Conservation (phyloP, 1,140 invertebrate species). For the Diorhabda carinulata region DNA sequence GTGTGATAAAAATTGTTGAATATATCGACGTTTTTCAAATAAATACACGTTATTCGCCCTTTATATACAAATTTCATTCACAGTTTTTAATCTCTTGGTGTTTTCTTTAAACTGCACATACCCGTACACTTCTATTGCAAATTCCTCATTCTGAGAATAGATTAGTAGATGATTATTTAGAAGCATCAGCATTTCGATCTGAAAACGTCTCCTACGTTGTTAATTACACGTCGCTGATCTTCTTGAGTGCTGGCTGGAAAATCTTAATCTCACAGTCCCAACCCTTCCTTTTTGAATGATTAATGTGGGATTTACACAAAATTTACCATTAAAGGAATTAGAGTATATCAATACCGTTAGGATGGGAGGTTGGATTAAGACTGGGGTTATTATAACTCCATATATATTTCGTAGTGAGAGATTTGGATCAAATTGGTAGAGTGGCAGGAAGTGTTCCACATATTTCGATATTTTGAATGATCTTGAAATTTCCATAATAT, state of each 20-base stretch:
- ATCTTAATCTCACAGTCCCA: conserved; percentile 18
- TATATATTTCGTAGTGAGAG: background rate
- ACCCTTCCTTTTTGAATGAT: conserved; percentile 21
- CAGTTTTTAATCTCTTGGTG: too few species aligned
- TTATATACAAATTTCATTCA: too few species aligned
- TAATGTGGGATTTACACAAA: conserved; percentile 21
- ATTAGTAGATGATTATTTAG: conserved; percentile 23
- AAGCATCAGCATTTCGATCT: conserved; percentile 8
- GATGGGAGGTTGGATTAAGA: background rate
- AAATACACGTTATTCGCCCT: too few species aligned
- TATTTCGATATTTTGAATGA: too few species aligned
- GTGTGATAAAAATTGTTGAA: too few species aligned
- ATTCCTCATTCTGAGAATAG: background rate
- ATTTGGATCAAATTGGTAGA: too few species aligned
- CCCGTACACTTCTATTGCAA: background rate
- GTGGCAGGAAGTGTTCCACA: too few species aligned
- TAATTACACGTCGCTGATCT: conserved; percentile 23
- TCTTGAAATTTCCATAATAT: too few species aligned
- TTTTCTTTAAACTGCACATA: too few species aligned
- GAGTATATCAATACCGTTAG: conserved; percentile 8
- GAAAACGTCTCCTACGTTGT: conserved; percentile 15
- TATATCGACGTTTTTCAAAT: too few species aligned
- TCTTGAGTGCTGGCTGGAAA: conserved; percentile 21
- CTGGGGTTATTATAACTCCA: background rate
- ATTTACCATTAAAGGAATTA: conserved; percentile 17